phyloP scores from a whole-genome alignment of 2,113 vertebrate species.

The Prionailurus viverrinus region DNA sequence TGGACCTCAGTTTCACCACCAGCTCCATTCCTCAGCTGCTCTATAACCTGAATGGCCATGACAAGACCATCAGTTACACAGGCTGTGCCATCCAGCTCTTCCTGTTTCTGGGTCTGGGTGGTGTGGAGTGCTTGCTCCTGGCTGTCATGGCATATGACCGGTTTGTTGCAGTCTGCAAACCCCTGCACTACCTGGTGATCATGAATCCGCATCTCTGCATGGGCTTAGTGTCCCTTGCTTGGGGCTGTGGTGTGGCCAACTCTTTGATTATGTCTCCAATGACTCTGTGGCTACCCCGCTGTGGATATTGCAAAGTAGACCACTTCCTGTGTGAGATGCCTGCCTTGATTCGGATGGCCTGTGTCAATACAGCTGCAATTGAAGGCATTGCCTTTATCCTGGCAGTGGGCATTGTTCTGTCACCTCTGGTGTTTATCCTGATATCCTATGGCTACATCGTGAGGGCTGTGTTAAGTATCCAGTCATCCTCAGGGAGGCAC shows the following conservation, averaged over 20 bases:
- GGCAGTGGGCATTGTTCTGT: constrained; percentile 41
- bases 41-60: not conserved
- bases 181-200: constrained; percentile 51
- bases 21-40: constrained; percentile 76
- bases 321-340: constrained; percentile 80
- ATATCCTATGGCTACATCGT: constrained; percentile 45
- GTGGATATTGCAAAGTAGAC: not conserved
- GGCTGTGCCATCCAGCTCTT: constrained; percentile 71
- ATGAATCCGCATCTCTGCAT: constrained; percentile 46
- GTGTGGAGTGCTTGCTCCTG: constrained; percentile 66
- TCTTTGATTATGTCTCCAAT: constrained; percentile 67
- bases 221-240: not conserved
- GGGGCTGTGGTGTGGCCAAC: constrained; percentile 68
- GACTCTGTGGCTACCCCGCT: constrained; percentile 56
- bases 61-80: constrained; percentile 73
- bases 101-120: constrained; percentile 69
- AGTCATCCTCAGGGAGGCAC: not conserved
- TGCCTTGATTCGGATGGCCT: constrained; percentile 62
- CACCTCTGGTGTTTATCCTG: constrained; percentile 55
- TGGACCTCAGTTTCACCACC: constrained; percentile 76
- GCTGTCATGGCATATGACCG: constrained; percentile 68
- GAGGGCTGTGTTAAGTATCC: not conserved
- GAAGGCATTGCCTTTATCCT: constrained; percentile 50
- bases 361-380: not conserved
- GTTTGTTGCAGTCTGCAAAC: constrained; percentile 66